A percentile compares a stretch with the other conserved stretches of the same genome.
phyloP scores from a whole-genome alignment of 30 jellyfish, hydroid and myxozoan genomes.

The Catostylus mosaicus region DNA sequence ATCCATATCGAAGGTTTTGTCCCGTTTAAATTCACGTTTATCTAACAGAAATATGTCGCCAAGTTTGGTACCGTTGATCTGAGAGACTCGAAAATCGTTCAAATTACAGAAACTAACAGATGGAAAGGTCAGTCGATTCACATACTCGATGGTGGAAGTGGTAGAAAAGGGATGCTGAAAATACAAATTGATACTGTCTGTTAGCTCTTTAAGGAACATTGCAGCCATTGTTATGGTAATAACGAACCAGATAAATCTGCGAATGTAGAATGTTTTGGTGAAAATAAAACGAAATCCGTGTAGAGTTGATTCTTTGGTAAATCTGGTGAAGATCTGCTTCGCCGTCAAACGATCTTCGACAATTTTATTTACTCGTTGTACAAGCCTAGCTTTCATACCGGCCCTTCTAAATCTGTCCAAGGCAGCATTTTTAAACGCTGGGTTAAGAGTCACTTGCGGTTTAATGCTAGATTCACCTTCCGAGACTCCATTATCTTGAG shows the following conservation, averaged over 20 bases:
- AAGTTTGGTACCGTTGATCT: constrained; percentile 66
- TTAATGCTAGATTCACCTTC: not conserved
- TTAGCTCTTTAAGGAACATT: constrained; percentile 84
- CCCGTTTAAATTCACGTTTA: constrained; percentile 27
- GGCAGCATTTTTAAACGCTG: constrained; percentile 69
- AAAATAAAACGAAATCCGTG: constrained; percentile 98
- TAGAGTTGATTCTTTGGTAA: constrained; percentile 91
- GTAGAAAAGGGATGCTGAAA: constrained; percentile 94
- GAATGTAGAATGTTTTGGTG: constrained; percentile 88
- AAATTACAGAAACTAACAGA: constrained; percentile 93
- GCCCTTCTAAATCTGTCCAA: constrained; percentile 96
- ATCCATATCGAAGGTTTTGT: constrained; percentile 49
- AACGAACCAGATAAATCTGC: constrained; percentile 92
- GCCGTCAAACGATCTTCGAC: constrained; percentile 97
- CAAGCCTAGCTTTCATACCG: constrained; percentile 98
- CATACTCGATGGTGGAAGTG: constrained; percentile 91
- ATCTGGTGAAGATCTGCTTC: constrained; percentile 88
- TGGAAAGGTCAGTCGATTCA: constrained; percentile 83
- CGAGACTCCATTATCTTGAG: constrained; percentile 3
- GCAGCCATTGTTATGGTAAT: constrained; percentile 92
- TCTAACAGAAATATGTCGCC: constrained; percentile 33
- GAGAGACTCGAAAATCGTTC: constrained; percentile 75
- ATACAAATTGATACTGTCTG: constrained; percentile 82
- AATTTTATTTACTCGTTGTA: constrained; percentile 89
- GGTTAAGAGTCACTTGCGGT: constrained; percentile 39